These are phyloP conservation scores for Candoia aspera DNA, from an alignment of 2,113 vertebrate genomes.

Conservation along the genomic window DNA sequence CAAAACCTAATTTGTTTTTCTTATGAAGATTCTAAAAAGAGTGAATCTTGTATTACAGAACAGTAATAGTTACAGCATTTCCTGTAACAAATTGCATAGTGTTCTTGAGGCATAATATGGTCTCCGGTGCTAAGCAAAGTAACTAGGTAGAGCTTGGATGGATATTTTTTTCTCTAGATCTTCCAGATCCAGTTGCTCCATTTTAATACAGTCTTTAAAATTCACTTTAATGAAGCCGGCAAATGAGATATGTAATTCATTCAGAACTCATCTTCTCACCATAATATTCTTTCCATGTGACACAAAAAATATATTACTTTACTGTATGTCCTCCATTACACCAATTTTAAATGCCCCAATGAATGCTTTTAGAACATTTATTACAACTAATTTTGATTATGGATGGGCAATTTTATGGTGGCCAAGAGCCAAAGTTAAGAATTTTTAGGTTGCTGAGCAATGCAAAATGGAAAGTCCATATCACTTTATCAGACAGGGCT, in stretches of 20 bases:
- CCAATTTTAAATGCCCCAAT: not conserved
- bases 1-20: slow-evolving; percentile 21
- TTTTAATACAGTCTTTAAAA: slow-evolving; percentile 5
- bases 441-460: not conserved
- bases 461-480: not conserved
- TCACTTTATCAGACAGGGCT: not conserved
- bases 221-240: not conserved
- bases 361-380: not conserved
- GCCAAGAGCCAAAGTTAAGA: not conserved
- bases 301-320: not conserved
- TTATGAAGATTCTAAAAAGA: not conserved
- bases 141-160: not conserved
- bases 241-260: not conserved
- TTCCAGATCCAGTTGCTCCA: not conserved
- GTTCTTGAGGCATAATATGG: not conserved
- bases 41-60: slow-evolving; percentile 14
- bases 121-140: slow-evolving; percentile 6
- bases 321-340: not conserved
- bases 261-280: not conserved
- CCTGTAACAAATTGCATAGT: not conserved
- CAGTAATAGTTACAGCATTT: not conserved
- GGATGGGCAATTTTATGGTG: not conserved
- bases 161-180: not conserved
- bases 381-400: not conserved
- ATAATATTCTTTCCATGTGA: not conserved